Base-by-base conservation (phyloP, 2,797 vertebrate genomes). In the Phoxinus dragarum region DNA sequence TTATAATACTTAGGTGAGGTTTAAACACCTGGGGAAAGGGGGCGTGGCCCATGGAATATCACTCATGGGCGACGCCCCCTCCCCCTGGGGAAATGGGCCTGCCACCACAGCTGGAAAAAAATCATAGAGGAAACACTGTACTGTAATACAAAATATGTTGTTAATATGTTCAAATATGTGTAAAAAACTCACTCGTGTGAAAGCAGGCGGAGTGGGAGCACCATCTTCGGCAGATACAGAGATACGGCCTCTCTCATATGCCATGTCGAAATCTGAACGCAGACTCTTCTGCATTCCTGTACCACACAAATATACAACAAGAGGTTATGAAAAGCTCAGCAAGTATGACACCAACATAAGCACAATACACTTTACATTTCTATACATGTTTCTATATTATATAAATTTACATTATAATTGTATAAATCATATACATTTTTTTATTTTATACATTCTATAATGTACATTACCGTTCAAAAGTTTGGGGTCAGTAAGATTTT, bases 231-330 rank as follows among this genome's bases (percentile, higher is more conserved):
- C 96, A 0, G 96, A 98, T n/a, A 97, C 93, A 0, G 96, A 97
- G 87, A 97, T 98, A 74, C 98, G 95, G 4, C 97, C 97, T 1
- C 98, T 94, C 85, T 99, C 96, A 2, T 97, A 98, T 0, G 97
- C 97, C 96, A 98, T 97, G 93, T 99, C 98, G 0, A 99, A 97
- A 89, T 99, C 98, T 0, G 98, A 98, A 66, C 96, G 93, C n/a
- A 97, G 94, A 31, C 96, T 93, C 79, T 95, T 97, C 92, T 98
- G 98, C 44, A 98, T 94, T n/a, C 97, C 98, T 98, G 88, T 0
- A 9, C 9, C 71, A 52, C 38, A 68, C 21, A 34, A 27, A 76
- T 1, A 80, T 61, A 67, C 4, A 76, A 49, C 10, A 36, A 40
- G 21, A 61, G 42, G 3, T 31, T 1, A 64, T 49, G 59, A n/a